Evolutionary conservation across 2,797 vertebrate genomes (phyloP).

Genomic region (Fratercula arctica): DNA sequence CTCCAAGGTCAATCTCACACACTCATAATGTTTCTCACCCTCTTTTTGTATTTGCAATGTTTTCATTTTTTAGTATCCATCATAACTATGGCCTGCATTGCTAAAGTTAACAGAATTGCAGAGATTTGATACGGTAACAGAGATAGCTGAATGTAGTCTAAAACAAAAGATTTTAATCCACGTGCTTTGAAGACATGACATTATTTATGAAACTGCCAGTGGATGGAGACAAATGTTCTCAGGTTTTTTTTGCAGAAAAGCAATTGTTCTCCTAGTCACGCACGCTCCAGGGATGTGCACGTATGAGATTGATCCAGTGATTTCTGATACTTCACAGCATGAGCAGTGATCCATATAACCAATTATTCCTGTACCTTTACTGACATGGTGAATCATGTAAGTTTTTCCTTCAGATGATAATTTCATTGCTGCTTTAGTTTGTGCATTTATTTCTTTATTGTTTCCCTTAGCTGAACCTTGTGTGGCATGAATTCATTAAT

Average conservation of each 20-base stretch:
- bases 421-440: constrained; percentile 46
- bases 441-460: constrained; percentile 53
- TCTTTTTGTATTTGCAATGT: not conserved
- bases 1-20: not conserved
- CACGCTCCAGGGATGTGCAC: not conserved
- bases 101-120: not conserved
- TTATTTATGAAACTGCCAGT: constrained; percentile 9
- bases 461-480: constrained; percentile 52
- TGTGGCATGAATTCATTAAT: constrained; percentile 68
- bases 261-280: constrained; percentile 30
- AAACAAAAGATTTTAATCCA: not conserved
- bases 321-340: constrained; percentile 57
- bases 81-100: not conserved
- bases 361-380: constrained; percentile 61
- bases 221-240: constrained; percentile 3
- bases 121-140: not conserved
- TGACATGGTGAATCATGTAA: constrained; percentile 50
- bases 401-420: constrained; percentile 53
- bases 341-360: constrained; percentile 61
- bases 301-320: constrained; percentile 48
- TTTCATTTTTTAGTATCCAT: not conserved
- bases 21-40: not conserved
- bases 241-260: not conserved
- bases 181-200: not conserved
- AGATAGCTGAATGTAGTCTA: not conserved